These are phyloP conservation scores for Elaphurus davidianus DNA, from an alignment of 2,113 vertebrate genomes.

Conservation along the genomic window DNA sequence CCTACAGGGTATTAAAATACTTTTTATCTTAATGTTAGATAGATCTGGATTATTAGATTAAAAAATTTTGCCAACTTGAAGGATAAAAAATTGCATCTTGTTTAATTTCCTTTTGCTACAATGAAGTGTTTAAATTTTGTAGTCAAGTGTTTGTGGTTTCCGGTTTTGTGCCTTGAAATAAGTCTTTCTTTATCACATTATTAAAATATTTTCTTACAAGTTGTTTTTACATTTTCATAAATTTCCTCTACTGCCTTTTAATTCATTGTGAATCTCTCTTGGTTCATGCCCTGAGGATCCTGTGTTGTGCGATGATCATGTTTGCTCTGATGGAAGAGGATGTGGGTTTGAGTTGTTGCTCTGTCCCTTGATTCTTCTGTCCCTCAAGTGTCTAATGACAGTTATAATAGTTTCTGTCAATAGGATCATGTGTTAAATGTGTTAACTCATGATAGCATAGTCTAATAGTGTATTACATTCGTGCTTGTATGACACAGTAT, in stretches of 20 bases:
- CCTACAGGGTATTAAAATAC: background rate
- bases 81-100: background rate
- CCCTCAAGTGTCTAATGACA: background rate
- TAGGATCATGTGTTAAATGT: background rate
- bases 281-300: background rate
- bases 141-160: background rate
- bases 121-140: background rate
- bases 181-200: background rate
- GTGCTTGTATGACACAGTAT: too few relatives aligned
- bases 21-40: background rate
- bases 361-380: background rate
- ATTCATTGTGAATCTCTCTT: background rate
- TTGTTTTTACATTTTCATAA: background rate
- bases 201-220: background rate
- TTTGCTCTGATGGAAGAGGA: background rate
- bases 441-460: too few relatives aligned
- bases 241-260: background rate
- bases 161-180: background rate
- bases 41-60: background rate
- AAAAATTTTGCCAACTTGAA: background rate
- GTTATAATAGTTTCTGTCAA: background rate
- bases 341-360: background rate
- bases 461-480: too few relatives aligned
- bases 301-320: too few relatives aligned
- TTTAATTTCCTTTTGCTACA: background rate